These are phyloP conservation scores for Tipula vernalis DNA, from an alignment of 2,888 invertebrate species.

Conservation along the genomic window DNA sequence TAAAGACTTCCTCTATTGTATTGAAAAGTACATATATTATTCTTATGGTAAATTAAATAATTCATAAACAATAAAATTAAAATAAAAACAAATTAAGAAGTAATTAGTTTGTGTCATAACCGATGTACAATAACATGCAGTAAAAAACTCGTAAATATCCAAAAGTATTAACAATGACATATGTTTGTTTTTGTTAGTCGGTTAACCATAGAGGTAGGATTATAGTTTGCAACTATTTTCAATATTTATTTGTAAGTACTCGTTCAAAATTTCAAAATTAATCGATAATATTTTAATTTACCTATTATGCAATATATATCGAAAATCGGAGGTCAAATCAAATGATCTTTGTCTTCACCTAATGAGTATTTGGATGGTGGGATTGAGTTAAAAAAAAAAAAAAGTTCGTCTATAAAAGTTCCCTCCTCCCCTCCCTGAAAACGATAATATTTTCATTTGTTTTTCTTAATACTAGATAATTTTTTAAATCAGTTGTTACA, in stretches of 20 bases:
- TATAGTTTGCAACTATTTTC: background rate
- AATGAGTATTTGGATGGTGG: background rate
- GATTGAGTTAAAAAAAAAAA: background rate
- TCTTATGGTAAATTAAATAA: background rate
- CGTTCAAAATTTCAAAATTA: too few species aligned
- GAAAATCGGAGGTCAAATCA: background rate
- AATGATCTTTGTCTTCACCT: background rate
- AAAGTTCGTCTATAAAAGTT: background rate
- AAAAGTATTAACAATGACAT: background rate
- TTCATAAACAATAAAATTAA: background rate
- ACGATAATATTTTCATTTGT: background rate
- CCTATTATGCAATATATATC: background rate
- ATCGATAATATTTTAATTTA: background rate
- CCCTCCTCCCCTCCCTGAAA: background rate
- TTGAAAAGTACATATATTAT: background rate
- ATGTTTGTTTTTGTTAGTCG: background rate
- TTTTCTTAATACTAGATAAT: background rate
- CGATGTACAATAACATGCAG: background rate
- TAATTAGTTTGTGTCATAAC: background rate
- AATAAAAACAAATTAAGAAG: background rate
- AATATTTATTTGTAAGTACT: background rate
- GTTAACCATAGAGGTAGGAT: background rate
- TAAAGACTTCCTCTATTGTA: background rate
- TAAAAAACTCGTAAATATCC: background rate
- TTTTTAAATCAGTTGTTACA: too few species aligned